Percentiles rank a stretch among this genome's conserved stretches.
Conservation (phyloP, 2,888 invertebrate genomes). For the Apotomis capreana region DNA sequence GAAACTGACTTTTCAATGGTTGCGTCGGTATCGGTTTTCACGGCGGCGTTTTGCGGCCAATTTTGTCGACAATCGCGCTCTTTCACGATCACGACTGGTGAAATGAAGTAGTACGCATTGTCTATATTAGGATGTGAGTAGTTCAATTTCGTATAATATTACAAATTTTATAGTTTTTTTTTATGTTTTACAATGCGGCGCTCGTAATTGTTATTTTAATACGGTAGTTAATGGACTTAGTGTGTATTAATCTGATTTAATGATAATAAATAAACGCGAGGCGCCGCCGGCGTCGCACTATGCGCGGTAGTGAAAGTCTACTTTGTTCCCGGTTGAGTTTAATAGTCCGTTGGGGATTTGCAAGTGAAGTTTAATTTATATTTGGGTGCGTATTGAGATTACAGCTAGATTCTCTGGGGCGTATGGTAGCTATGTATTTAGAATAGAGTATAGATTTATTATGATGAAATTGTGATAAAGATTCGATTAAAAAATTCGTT, state of each 20-base stretch:
- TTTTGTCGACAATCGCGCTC: constrained; percentile 6
- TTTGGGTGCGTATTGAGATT: too few species aligned
- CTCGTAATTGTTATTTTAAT: constrained; percentile 6
- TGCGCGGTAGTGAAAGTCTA: constrained; percentile 45
- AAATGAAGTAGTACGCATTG: constrained; percentile 2
- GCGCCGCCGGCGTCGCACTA: constrained; percentile 4
- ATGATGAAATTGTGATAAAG: too few species aligned
- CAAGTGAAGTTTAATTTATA: neutral
- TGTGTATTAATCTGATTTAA: constrained; percentile 31
- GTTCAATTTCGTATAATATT: neutral
- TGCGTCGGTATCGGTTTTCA: constrained; percentile 54
- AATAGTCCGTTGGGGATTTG: neutral
- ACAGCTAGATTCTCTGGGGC: too few species aligned
- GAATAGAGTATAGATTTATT: too few species aligned
- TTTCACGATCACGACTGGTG: constrained; percentile 14
- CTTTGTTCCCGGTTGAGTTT: constrained; percentile 36
- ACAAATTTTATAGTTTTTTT: neutral
- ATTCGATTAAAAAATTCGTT: too few species aligned
- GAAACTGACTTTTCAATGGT: constrained; percentile 55
- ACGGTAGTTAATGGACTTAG: constrained; percentile 26
- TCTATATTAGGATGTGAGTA: constrained; percentile 3
- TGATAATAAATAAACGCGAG: constrained; percentile 21
- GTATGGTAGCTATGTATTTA: too few species aligned
- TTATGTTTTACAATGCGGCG: neutral
- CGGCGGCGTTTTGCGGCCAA: constrained; percentile 38